Base-by-base conservation (phyloP, 2,888 invertebrate genomes). In the Phania funesta region DNA sequence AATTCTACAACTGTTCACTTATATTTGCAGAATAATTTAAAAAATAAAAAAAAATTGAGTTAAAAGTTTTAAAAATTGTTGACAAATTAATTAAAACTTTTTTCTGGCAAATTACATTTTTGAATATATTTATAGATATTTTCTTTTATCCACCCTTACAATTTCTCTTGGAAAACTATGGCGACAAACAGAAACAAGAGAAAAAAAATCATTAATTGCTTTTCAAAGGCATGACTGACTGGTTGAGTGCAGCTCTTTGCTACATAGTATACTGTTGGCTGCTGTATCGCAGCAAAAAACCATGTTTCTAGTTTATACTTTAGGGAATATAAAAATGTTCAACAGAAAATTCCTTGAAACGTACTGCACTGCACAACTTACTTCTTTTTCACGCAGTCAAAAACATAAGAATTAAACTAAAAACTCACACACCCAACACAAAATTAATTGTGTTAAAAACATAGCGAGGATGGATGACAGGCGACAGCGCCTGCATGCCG, bases 381-480 rank as follows among this genome's bases (percentile, higher is more conserved):
- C n/a, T 29, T 35, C 6, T 44, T 44, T 16, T 16, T 32, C n/a
- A 22, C 13, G 16, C 13, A 41, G 3, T 22, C 35, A 67, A 26
- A 58, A 70, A 65, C 60, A 54, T 60, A 52, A 20, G 26, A 70
- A 2, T 46, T 13, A 54, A 76, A 46, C 26, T 20, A 56, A 48
- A 54, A 70, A 64, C 46, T 35, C 46, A 60, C 18, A 8, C 52
- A 52, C 62, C 54, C 76, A 62, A 54, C 35, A 62, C 32, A 64
- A 54, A 75, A 70, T 75, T 80, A 70, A 80, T 80, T 80, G 68
- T 70, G 75, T 75, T 74, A 48, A 68, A 80, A 74, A 64, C 70
- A 38, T 44, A 35, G 48, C 9, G 48, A 56, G 50, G 24, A 58
- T 60, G 67, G 67, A 32, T 67, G 75, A 76, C 67, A 76, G 46